phyloP scores from a whole-genome alignment of 2,797 vertebrate species.

The Alfaro cultratus region DNA sequence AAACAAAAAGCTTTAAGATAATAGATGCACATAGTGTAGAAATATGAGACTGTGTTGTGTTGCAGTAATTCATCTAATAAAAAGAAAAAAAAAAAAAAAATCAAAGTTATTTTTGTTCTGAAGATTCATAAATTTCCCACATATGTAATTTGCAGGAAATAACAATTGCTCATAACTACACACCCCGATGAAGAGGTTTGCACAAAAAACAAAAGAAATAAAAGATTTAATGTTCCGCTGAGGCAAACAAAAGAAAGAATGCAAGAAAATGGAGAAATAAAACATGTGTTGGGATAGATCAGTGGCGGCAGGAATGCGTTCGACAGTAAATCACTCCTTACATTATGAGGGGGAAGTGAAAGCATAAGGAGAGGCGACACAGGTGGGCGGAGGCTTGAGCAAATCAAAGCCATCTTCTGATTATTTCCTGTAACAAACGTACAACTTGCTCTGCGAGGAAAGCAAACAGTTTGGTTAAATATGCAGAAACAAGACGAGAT shows the following conservation, averaged over 20 bases:
- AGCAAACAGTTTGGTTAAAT: background rate
- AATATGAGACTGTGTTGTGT: background rate
- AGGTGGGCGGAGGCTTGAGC: conserved; percentile 19
- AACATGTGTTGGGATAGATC: conserved; percentile 41
- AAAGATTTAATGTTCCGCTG: conserved; percentile 8
- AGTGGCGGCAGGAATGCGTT: conserved; percentile 55
- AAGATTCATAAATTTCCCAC: conserved; percentile 14
- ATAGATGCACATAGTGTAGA: background rate
- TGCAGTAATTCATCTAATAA: background rate
- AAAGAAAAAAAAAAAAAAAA: background rate
- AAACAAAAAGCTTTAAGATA: conserved; percentile 6
- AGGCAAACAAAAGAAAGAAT: conserved; percentile 34
- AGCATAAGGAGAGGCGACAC: conserved; percentile 30
- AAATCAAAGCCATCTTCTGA: conserved; percentile 60
- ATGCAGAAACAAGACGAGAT: background rate
- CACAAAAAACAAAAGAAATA: conserved; percentile 10
- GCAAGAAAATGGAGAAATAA: conserved; percentile 29
- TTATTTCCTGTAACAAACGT: conserved; percentile 18
- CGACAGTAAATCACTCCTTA: conserved; percentile 68
- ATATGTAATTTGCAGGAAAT: conserved; percentile 17
- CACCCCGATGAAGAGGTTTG: conserved; percentile 21
- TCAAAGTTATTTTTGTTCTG: background rate
- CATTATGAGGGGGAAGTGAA: conserved; percentile 45
- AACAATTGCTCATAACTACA: conserved; percentile 12
- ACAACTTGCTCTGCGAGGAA: conserved; percentile 6